Percentiles rank a stretch among this genome's conserved stretches.
phyloP scores from a whole-genome alignment of 2,113 vertebrate species.

The Canis aureus region DNA sequence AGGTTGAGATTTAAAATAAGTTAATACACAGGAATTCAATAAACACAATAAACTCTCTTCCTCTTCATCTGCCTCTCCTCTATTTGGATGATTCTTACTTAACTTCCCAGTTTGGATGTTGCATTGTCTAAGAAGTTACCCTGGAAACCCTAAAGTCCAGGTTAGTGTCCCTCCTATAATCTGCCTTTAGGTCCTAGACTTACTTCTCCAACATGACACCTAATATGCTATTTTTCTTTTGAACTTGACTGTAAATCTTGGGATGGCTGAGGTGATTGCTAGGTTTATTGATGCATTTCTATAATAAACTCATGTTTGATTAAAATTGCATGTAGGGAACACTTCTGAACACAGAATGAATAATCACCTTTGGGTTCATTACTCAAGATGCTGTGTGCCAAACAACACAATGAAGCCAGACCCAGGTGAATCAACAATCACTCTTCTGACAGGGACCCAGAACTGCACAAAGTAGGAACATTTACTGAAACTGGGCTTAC shows the following conservation, averaged over 20 bases:
- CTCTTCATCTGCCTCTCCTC: background rate
- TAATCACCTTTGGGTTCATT: background rate
- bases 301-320: background rate
- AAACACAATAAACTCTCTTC: background rate
- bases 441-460: background rate
- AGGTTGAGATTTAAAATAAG: background rate
- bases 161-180: background rate
- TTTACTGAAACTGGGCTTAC: background rate
- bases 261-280: background rate
- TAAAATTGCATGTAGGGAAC: background rate
- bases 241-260: background rate
- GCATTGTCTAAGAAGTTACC: background rate
- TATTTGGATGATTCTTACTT: background rate
- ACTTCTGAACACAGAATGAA: background rate
- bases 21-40: background rate
- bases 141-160: background rate
- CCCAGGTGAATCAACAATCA: background rate
- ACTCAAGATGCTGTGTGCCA: background rate
- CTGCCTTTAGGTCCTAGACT: background rate
- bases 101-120: background rate
- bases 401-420: background rate
- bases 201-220: background rate
- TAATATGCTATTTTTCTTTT: background rate
- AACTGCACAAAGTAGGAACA: background rate
- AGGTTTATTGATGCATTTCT: background rate